Percentiles rank a stretch among this genome's conserved stretches.
Conservation (phyloP, 2,888 invertebrate species). For the Torymus auratus region DNA sequence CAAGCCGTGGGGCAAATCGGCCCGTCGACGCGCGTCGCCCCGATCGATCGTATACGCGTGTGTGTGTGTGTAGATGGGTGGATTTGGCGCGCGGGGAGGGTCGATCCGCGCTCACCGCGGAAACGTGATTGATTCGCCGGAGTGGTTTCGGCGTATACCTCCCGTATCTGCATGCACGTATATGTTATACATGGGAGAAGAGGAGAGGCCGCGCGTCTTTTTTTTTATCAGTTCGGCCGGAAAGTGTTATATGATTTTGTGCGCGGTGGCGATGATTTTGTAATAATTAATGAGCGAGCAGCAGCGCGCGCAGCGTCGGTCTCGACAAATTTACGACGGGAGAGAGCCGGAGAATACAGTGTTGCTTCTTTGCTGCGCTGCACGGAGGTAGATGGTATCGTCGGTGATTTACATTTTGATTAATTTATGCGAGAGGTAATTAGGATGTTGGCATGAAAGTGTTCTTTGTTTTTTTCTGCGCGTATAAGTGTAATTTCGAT, state of each 20-base stretch:
- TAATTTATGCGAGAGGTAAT: conserved; percentile 42
- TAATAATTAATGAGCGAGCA: conserved; percentile 18
- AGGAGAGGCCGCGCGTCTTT: too few relatives aligned
- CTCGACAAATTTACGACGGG: conserved; percentile 29
- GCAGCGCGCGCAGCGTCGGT: too few relatives aligned
- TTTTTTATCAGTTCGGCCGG: too few relatives aligned
- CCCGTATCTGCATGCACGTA: not conserved
- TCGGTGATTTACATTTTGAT: conserved; percentile 31
- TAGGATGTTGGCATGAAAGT: not conserved
- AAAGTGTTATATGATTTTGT: conserved; percentile 20
- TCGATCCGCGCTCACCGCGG: conserved; percentile 8
- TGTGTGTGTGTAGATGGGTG: conserved; percentile 17
- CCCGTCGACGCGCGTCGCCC: conserved; percentile 23
- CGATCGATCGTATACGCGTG: conserved; percentile 54
- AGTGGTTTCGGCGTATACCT: not conserved
- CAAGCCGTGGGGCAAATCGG: conserved; percentile 61
- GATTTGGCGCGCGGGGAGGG: not conserved
- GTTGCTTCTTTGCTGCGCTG: not conserved
- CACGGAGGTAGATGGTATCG: conserved; percentile 7
- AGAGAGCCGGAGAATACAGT: not conserved
- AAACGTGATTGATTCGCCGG: conserved; percentile 34
- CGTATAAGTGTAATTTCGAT: too few relatives aligned
- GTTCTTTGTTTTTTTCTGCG: conserved; percentile 2
- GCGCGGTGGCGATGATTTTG: conserved; percentile 14
- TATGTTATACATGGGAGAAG: too few relatives aligned